Base-by-base conservation (phyloP, 2,888 invertebrate species). In the Caenorhabditis zanzibari region DNA sequence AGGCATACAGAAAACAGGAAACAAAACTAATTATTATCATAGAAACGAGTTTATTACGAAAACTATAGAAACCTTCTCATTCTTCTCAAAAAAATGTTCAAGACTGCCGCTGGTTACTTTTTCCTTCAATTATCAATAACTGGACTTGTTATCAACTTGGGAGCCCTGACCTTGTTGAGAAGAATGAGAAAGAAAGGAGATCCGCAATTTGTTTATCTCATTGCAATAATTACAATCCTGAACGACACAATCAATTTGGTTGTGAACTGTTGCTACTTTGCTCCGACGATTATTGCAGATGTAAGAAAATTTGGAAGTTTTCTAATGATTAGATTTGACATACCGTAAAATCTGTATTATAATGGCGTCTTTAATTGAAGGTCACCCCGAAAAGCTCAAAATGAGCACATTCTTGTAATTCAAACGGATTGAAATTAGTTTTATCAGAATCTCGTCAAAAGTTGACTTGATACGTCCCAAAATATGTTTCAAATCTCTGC, bases 41-140 rank as follows among this genome's bases (percentile, higher is more conserved):
- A 54, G 54, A 12, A 26, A 26, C 10, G 14, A 26, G 14, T 4
- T 12, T 12, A 6, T 14, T 54, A 5, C 24, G 12, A 26, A 14
- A 35, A 35, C 58, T 7, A 28, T 32, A 58, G 19, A 32, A 19
- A 2, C 19, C 9, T 54, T 3, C 14, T 24, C 26, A 26, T 26
- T 44, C 61, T 22, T 19, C 19, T 49, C 49, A 19, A 49, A 49
- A 19, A 24, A 2, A 77, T 77, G 77, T 63, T 71, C 61, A 77
- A 54, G 44, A 77, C 77, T 1, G 69, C 77, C 12, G 61, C 52
- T 32, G 69, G 77, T 41, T 77, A 77, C 77, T 77, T 61, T 44
- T 77, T 77, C 35, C 61, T 77, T 54, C 77, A 77, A 44, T 32
- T 69, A 9, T 69, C 59, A 10, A 14, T 71, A 12, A 41, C 61